Evolutionary conservation across 2,113 vertebrate species (phyloP).

Genomic region (Rutilus rutilus): DNA sequence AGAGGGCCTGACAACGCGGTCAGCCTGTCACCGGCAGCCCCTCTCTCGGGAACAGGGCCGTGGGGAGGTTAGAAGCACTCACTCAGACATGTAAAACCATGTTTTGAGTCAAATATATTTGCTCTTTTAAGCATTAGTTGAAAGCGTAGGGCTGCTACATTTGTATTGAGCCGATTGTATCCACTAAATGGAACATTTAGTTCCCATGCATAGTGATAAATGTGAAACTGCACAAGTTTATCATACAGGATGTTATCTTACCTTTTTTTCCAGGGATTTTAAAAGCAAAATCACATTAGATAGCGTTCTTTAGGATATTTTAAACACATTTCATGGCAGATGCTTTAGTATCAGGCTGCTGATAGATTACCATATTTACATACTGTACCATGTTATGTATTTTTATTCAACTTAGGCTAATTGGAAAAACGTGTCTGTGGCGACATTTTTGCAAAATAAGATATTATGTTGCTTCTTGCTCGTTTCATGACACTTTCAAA

Average conservation of each 20-base stretch:
- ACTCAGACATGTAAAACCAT: conserved; percentile 34
- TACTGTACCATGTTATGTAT: no score
- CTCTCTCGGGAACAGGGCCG: conserved; percentile 32
- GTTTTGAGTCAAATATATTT: conserved; percentile 26
- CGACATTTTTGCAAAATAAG: background rate
- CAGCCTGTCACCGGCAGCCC: conserved; percentile 78
- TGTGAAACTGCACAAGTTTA: background rate
- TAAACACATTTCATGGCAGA: background rate
- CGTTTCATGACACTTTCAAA: background rate
- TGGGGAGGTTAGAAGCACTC: conserved; percentile 21
- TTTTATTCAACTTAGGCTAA: background rate
- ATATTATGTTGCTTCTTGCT: background rate
- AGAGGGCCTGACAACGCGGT: background rate
- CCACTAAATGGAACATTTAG: background rate
- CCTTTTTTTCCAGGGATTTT: background rate
- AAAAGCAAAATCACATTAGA: background rate
- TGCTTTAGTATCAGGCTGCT: background rate
- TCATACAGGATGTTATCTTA: background rate
- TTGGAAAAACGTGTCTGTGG: background rate
- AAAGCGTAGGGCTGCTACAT: background rate
- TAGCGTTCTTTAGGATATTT: background rate
- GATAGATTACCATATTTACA: no score
- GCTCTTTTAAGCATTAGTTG: conserved; percentile 2
- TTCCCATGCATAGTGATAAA: background rate
- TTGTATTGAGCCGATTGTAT: background rate